Percentiles rank a stretch among this genome's conserved stretches.
Evolutionary conservation across 2,797 vertebrate genomes (phyloP).

Genomic region (Macropus fuliginosus): DNA sequence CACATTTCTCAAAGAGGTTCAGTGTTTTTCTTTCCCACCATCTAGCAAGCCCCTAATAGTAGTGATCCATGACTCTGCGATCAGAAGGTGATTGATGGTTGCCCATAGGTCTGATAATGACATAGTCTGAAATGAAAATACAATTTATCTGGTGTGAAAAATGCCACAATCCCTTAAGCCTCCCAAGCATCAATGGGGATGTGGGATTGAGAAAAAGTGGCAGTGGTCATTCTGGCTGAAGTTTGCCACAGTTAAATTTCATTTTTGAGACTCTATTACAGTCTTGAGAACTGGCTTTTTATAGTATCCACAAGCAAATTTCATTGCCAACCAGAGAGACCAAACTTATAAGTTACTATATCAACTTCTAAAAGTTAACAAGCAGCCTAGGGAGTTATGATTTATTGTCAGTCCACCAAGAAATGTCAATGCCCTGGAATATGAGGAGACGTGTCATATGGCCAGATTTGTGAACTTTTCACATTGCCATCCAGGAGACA

Average conservation of each 20-base stretch:
- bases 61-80: constrained; percentile 79
- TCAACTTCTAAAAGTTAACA: constrained; percentile 94
- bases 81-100: constrained; percentile 80
- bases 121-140: constrained; percentile 82
- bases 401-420: constrained; percentile 90
- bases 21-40: constrained; percentile 65
- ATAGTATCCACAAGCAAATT: constrained; percentile 73
- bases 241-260: constrained; percentile 74
- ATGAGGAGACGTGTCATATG: constrained; percentile 83
- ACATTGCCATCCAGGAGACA: constrained; percentile 73
- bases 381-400: constrained; percentile 91
- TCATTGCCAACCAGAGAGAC: constrained; percentile 71
- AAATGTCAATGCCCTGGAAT: constrained; percentile 90
- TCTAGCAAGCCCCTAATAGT: constrained; percentile 68
- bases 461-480: constrained; percentile 80
- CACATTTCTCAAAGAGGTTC: constrained; percentile 68
- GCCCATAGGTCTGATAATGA: constrained; percentile 78
- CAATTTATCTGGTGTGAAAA: constrained; percentile 81
- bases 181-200: constrained; percentile 67
- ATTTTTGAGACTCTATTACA: constrained; percentile 73
- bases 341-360: constrained; percentile 81
- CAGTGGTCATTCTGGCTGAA: constrained; percentile 68
- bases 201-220: constrained; percentile 59
- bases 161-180: constrained; percentile 76
- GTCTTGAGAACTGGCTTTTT: constrained; percentile 64